phyloP scores from a whole-genome alignment of 2,797 vertebrate genomes.

The Dromococcyx pavoninus region DNA sequence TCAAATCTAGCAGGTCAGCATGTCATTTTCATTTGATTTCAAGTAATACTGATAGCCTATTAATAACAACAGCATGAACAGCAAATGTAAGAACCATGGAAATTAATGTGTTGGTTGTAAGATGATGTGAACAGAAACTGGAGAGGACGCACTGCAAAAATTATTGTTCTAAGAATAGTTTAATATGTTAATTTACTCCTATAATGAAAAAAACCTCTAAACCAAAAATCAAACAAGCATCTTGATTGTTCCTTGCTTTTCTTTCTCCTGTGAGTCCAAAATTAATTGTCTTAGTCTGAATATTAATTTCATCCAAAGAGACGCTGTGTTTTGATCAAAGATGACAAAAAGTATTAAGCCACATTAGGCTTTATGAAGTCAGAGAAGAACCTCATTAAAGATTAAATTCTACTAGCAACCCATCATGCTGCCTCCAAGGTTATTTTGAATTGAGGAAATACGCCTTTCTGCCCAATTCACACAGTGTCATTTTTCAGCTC shows the following conservation, averaged over 20 bases:
- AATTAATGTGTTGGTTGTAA: neutral
- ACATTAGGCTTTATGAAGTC: neutral
- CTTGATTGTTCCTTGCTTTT: neutral
- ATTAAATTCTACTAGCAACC: constrained; percentile 3
- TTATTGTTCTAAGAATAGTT: neutral
- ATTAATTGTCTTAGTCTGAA: neutral
- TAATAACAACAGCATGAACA: neutral
- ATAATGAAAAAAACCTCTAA: neutral
- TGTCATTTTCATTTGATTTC: neutral
- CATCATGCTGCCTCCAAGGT: neutral
- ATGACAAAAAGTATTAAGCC: neutral
- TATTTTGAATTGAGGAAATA: neutral
- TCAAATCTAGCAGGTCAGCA: neutral
- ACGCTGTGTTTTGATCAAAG: neutral
- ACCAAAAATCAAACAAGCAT: neutral
- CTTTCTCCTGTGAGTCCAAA: neutral
- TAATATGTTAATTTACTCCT: neutral
- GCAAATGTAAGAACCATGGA: neutral
- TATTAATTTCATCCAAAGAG: neutral
- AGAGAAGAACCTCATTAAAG: constrained; percentile 9
- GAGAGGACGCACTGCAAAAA: neutral
- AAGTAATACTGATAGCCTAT: neutral
- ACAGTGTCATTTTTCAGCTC: neutral
- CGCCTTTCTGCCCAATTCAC: neutral
- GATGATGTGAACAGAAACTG: neutral